Evolutionary conservation across 2,113 vertebrate species (phyloP).

Genomic region (Lasiurus cinereus): DNA sequence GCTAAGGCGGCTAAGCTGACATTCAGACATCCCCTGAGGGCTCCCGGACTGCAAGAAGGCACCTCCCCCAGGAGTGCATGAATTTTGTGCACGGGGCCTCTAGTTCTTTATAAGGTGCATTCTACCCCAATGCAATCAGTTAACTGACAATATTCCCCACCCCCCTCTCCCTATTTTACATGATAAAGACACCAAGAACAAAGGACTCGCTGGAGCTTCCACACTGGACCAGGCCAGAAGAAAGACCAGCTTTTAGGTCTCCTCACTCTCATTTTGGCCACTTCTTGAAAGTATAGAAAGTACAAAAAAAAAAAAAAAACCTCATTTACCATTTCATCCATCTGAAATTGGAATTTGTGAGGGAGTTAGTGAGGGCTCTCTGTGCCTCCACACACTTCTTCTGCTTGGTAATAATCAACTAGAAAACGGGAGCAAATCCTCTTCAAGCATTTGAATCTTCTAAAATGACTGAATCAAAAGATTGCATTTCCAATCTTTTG

Average conservation of each 20-base stretch:
- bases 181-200: constrained; percentile 19
- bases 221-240: background rate
- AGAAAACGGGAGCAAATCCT: background rate
- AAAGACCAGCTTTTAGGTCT: background rate
- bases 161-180: background rate
- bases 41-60: too few relatives aligned
- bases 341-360: background rate
- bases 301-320: background rate
- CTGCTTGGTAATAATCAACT: background rate
- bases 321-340: background rate
- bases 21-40: too few relatives aligned
- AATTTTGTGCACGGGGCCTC: too few relatives aligned
- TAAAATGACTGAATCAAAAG: constrained; percentile 53
- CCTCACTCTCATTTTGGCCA: background rate
- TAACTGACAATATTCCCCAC: background rate
- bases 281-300: background rate
- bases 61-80: too few relatives aligned
- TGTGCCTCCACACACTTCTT: background rate
- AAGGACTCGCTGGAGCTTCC: background rate
- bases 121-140: background rate
- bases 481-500: background rate
- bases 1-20: too few relatives aligned
- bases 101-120: background rate
- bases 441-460: constrained; percentile 2
- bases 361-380: too few relatives aligned